phyloP scores from a whole-genome alignment of 2,113 vertebrate species.

The Probosciger aterrimus region DNA sequence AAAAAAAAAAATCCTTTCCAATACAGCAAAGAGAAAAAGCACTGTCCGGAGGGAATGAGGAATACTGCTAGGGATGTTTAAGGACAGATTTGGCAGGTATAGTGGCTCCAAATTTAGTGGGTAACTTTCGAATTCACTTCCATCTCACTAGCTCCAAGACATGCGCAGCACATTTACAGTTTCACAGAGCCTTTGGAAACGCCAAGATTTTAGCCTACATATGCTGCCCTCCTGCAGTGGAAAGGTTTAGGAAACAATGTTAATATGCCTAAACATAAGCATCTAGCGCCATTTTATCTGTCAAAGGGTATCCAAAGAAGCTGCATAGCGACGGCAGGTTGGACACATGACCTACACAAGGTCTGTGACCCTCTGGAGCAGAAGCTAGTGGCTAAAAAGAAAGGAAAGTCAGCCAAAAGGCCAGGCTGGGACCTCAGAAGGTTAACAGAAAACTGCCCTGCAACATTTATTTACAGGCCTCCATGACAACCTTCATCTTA shows the following conservation, averaged over 20 bases:
- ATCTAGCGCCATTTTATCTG: background rate
- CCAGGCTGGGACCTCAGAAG: background rate
- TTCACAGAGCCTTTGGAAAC: background rate
- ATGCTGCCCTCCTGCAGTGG: background rate
- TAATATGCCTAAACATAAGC: background rate
- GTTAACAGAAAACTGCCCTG: background rate
- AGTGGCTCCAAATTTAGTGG: background rate
- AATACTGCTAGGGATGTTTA: background rate
- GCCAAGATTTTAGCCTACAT: background rate
- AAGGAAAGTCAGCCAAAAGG: background rate
- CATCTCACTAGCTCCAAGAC: background rate
- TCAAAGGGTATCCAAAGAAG: background rate
- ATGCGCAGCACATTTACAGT: fast-evolving
- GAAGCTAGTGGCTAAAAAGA: background rate
- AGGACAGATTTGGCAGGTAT: background rate
- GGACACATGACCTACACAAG: background rate
- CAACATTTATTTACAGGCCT: background rate
- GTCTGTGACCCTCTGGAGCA: background rate
- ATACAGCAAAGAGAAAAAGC: background rate
- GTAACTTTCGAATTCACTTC: background rate
- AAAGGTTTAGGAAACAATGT: background rate
- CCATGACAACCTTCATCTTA: background rate
- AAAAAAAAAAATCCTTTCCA: background rate
- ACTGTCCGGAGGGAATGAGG: background rate
- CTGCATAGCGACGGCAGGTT: background rate